Percentiles rank a stretch among this genome's conserved stretches.
These are phyloP conservation scores for Ormia ochracea DNA, from an alignment of 2,888 invertebrate species.

Conservation along the genomic window DNA sequence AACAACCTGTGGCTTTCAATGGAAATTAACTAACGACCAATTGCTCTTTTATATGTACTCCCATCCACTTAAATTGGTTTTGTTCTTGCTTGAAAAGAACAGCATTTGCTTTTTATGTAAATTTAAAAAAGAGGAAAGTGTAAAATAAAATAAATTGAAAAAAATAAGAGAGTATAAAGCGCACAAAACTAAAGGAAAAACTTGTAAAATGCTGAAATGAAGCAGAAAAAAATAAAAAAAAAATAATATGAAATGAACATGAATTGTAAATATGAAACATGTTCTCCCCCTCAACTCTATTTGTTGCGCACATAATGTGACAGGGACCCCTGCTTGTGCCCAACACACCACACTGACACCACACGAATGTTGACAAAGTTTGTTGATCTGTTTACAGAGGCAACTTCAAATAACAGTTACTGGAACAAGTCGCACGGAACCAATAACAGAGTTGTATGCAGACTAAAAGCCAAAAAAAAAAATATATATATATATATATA, in stretches of 20 bases:
- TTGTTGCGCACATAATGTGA: neutral
- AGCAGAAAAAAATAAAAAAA: neutral
- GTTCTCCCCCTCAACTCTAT: neutral
- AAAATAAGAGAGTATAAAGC: slow-evolving; percentile 4
- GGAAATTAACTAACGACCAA: slow-evolving; percentile 19
- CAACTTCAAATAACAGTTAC: neutral
- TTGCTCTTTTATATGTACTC: neutral
- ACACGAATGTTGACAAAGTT: neutral
- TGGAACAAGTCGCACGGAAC: neutral
- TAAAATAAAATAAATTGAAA: neutral
- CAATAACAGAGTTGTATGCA: neutral
- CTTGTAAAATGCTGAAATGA: neutral
- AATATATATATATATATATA: neutral
- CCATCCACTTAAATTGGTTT: neutral
- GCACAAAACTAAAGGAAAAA: slow-evolving; percentile 28
- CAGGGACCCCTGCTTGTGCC: neutral
- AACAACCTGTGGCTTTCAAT: slow-evolving; percentile 49
- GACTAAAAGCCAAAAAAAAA: neutral
- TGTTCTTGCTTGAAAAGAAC: neutral
- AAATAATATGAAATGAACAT: neutral
- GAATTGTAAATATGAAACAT: neutral
- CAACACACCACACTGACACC: neutral
- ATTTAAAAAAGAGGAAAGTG: neutral
- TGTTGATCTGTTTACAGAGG: neutral
- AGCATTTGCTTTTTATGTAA: slow-evolving; percentile 1